Percentiles rank a stretch among this genome's conserved stretches.
phyloP scores from a whole-genome alignment of 2,888 invertebrate species.

The Sarcophaga subvicina region DNA sequence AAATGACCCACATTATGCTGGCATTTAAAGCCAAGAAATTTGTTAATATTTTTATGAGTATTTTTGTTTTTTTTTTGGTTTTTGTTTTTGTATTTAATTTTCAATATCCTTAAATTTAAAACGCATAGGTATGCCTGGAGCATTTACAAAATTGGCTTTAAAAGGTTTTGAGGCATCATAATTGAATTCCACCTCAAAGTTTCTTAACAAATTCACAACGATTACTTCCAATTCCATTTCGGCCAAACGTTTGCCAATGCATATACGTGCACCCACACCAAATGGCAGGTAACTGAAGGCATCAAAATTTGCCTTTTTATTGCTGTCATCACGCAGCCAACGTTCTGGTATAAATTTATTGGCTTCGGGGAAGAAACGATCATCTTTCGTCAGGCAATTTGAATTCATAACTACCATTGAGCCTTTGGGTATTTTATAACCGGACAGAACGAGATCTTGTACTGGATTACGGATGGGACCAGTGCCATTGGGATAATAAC shows the following conservation, averaged over 20 bases:
- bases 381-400: conserved; percentile 83
- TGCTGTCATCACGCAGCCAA: conserved; percentile 83
- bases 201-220: conserved; percentile 79
- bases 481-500: conserved; percentile 85
- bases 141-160: conserved; percentile 74
- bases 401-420: conserved; percentile 88
- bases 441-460: conserved; percentile 84
- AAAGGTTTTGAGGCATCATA: conserved; percentile 74
- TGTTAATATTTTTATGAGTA: background rate
- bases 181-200: conserved; percentile 75
- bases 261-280: conserved; percentile 87
- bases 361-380: conserved; percentile 85
- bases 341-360: conserved; percentile 88
- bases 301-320: conserved; percentile 66
- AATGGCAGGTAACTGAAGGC: conserved; percentile 86
- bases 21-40: no score
- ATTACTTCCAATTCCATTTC: conserved; percentile 86
- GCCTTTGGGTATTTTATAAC: conserved; percentile 85
- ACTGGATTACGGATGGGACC: conserved; percentile 83
- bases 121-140: conserved; percentile 77
- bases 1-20: background rate
- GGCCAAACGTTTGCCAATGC: conserved; percentile 88
- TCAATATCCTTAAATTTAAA: conserved; percentile 75
- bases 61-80: background rate
- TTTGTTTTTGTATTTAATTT: background rate